These are phyloP conservation scores for Gadus macrocephalus DNA, from an alignment of 2,113 vertebrate species.

Conservation along the genomic window DNA sequence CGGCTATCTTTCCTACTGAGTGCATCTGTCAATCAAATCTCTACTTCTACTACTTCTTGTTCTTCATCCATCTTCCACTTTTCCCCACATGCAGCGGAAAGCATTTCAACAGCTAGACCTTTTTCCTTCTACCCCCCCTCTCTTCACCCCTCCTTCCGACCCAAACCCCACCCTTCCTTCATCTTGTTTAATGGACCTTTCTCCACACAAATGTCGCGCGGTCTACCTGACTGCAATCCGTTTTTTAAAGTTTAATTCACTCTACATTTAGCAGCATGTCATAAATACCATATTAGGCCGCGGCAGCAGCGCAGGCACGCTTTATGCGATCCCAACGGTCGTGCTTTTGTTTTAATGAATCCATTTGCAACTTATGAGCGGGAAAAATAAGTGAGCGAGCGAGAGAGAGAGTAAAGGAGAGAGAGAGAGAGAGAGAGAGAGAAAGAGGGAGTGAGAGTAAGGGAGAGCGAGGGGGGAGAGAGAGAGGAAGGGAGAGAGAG, in stretches of 20 bases:
- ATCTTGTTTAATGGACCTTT: constrained; percentile 94
- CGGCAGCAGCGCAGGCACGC: constrained; percentile 74
- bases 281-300: constrained; percentile 98
- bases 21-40: too few species aligned
- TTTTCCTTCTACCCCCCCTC: constrained; percentile 8
- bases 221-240: constrained; percentile 94
- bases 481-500: constrained; percentile 49
- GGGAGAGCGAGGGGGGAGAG: constrained; percentile 65
- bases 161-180: constrained; percentile 74
- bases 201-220: constrained; percentile 81
- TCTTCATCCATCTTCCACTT: too few species aligned
- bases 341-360: constrained; percentile 99
- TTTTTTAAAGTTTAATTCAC: constrained; percentile 98
- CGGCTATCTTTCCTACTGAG: too few species aligned
- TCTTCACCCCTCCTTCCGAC: constrained; percentile 7
- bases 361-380: constrained; percentile 96
- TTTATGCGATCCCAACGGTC: constrained; percentile 90
- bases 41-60: too few species aligned
- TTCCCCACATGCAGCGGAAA: too few species aligned
- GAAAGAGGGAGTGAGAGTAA: constrained; percentile 68
- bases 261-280: constrained; percentile 94
- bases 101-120: too few species aligned
- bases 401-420: constrained; percentile 74
- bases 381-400: constrained; percentile 57
- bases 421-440: constrained; percentile 48